Conservation (phyloP, 2,888 invertebrate genomes). For the Hoplodrina ambigua region DNA sequence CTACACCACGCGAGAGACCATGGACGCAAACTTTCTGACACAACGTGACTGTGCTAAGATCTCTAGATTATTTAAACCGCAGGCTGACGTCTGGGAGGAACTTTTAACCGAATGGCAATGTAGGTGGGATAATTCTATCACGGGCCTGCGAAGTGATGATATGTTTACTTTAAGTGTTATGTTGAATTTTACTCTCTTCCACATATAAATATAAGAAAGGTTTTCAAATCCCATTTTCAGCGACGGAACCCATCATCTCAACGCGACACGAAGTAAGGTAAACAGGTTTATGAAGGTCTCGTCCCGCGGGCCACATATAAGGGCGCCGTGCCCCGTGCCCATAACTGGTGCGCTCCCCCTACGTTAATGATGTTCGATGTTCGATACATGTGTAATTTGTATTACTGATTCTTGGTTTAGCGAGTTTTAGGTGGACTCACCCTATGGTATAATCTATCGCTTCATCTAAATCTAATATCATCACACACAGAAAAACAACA, state of each 20-base stretch:
- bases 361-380: slow-evolving; percentile 66
- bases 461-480: no score
- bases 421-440: slow-evolving; percentile 16
- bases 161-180: no score
- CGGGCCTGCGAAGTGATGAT: no score
- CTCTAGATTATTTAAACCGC: no score
- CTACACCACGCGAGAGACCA: no score
- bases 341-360: slow-evolving; percentile 64
- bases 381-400: slow-evolving; percentile 59
- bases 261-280: slow-evolving; percentile 71
- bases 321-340: slow-evolving; percentile 60
- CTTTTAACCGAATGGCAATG: no score
- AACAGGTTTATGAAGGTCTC: slow-evolving; percentile 75
- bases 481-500: no score
- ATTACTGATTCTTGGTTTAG: slow-evolving; percentile 31
- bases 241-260: slow-evolving; percentile 64
- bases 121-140: no score
- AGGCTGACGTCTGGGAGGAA: no score
- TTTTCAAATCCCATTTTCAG: slow-evolving; percentile 26
- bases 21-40: no score
- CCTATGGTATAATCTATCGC: not conserved
- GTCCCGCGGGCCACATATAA: slow-evolving; percentile 69
- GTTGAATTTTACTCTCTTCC: no score
- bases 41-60: no score
- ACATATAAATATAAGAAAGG: not conserved